Evolutionary conservation across 2,113 vertebrate genomes (phyloP), one percentile per base, ranked within the genome.

Genomic region (Neodon shergylaensis): DNA sequence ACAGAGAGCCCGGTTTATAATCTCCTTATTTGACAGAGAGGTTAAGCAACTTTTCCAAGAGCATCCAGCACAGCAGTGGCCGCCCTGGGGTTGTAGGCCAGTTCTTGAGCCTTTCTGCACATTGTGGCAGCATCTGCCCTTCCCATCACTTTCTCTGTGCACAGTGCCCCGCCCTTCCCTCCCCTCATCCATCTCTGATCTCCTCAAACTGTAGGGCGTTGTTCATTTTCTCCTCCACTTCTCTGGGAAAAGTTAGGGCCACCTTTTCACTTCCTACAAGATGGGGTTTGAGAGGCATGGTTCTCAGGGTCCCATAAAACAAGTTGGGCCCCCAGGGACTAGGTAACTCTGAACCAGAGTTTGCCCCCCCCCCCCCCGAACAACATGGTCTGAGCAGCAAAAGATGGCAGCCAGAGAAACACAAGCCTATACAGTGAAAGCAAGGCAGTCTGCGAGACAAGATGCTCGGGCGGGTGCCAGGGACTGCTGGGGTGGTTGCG

Each of bases 11-110:
- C 3, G 0, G 36, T n/a, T 72, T 72, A 72, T 8, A 21, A 72
- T 78, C 52, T 90, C 70, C 21, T 9, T 42, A 39, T 54, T 47
- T 83, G 36, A 61, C 22, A 52, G 89, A 95, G 81, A 88, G 61
- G 81, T 73, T 81, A 72, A 91, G 86, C 89, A 76, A 76, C 58
- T 82, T 61, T 66, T 28, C 78, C 52, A 94, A 95, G 87, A 19
- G 21, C 9, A 52, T 78, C 88, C 33, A 89, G 89, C 77, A 39
- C 82, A 87, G 52, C 49, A 63, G 89, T 1, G 39, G 66, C 39
- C 88, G 28, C 73, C 21, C 65, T 68, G 79, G 61, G 88, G 94
- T 54, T 82, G n/a, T 24, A 73, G 22, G 4, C 49, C n/a, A 16
- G 58, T 22, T 65, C 14, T 44, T 49, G 70, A 61, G 21, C 31